Base-by-base conservation (phyloP, 2,113 vertebrate species). In the Xyrauchen texanus region DNA sequence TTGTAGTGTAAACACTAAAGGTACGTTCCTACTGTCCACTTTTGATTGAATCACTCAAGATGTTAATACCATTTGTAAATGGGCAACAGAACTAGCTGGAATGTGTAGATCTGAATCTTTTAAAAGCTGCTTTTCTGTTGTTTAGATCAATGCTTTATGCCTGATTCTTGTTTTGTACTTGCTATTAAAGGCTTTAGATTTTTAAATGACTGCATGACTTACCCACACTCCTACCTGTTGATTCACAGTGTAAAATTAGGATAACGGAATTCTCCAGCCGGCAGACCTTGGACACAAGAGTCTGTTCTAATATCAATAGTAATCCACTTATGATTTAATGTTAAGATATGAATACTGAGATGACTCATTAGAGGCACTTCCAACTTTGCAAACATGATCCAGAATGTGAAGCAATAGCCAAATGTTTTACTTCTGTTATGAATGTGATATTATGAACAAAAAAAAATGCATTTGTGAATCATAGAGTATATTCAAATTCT, bases 351-450 rank as follows among this genome's bases (percentile, higher is more conserved):
- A 67, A 61, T 64, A 61, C 62, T 66, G 16, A 66, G 61, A 71
- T 73, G 73, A 83, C 68, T 80, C 82, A 83, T 49, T 0, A 42
- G 47, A 73, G 55, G 42, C 52, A 44, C 66, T 63, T 47, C 46
- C 68, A 3, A 66, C 55, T 6, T 34, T 34, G 21, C 21, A 34
- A 34, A 34, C 21, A 34, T 34, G 21, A 34, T 34, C 21, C 21
- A 34, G 21, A 34, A 34, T 52, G 45, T 55, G 51, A 68, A 73
- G 52, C 51, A 58, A 47, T 5, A 45, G 13, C 55, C 34, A 4
- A 8, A 61, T 45, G 7, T n/a, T 65, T 72, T 1, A 46, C 70
- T 68, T 64, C 3, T 71, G 55, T 72, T 44, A 34, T 44, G 44
- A 55, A 68, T 69, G 10, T 51, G 4, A 13, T 74, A 58, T 46